A percentile compares a stretch with the other conserved stretches of the same genome.
These are phyloP conservation scores for Ctenicera cuprea DNA, from an alignment of 2,888 invertebrate genomes.

Conservation along the genomic window DNA sequence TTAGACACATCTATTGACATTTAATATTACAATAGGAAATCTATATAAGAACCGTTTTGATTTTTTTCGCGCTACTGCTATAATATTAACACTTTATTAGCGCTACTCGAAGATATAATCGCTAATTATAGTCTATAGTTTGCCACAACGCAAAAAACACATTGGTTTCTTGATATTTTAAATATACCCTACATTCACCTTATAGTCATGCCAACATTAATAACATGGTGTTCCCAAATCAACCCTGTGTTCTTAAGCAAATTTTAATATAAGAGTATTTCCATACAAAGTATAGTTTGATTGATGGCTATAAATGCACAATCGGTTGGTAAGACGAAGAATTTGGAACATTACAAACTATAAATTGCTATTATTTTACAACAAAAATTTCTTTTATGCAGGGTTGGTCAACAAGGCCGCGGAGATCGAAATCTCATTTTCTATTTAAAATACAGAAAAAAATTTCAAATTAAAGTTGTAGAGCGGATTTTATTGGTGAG, in stretches of 20 bases:
- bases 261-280: slow-evolving; percentile 7
- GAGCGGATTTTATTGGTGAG: too few relatives aligned
- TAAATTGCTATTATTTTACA: neutral
- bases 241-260: slow-evolving; percentile 58
- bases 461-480: too few relatives aligned
- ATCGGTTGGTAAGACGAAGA: slow-evolving; percentile 6
- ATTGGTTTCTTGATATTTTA: slow-evolving; percentile 10
- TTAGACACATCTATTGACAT: slow-evolving; percentile 48
- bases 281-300: slow-evolving; percentile 9
- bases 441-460: too few relatives aligned
- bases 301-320: slow-evolving; percentile 23
- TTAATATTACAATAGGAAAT: slow-evolving; percentile 37
- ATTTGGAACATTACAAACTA: slow-evolving; percentile 11
- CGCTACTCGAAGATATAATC: slow-evolving; percentile 29
- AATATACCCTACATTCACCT: slow-evolving; percentile 11
- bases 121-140: slow-evolving; percentile 31
- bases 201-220: slow-evolving; percentile 33
- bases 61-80: slow-evolving; percentile 40
- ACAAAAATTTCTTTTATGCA: too few relatives aligned
- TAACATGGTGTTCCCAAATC: slow-evolving; percentile 60
- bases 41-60: slow-evolving; percentile 43
- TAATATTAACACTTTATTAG: slow-evolving; percentile 34
- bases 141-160: slow-evolving; percentile 20
- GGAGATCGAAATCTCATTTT: too few relatives aligned
- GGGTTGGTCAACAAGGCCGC: too few relatives aligned